Base-by-base conservation (phyloP, 1,140 invertebrate genomes). In the Chymomyza costata region DNA sequence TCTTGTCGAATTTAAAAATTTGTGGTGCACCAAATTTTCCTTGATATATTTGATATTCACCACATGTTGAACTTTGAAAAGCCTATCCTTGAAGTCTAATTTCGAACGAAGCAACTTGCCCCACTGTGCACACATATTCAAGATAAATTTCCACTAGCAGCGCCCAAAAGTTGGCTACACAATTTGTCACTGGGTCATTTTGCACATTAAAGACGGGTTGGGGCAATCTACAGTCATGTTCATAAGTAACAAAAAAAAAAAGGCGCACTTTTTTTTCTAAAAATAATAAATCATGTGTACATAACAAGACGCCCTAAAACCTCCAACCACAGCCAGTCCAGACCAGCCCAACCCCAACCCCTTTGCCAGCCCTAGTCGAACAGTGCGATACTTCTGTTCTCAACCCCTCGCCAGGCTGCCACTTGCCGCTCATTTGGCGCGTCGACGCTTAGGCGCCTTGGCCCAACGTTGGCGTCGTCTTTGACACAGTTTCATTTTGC, bases 161-260 rank as follows among this genome's bases (percentile, higher is more conserved):
- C 55, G 30, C 30, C 62, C 58, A 55, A 52, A 69, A 69, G 49
- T 69, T 69, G 66, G 65, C 65, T 60, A 43, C 44, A 70, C 66
- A 56, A 70, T 70, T 70, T 70, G 66, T 70, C 66, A 70, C 55
- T 70, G 55, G 66, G 66, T 65, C 66, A 70, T 70, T 70, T 61
- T 47, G 60, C 50, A 70, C 66, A 65, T 70, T 70, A 65, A 66
- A 54, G 8, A 30, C 32, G 17, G 6, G 18, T 40, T 38, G 31
- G 8, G 14, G 11, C 10, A 41, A n/a, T n/a, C n/a, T n/a, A n/a
- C n/a, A n/a, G n/a, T n/a, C n/a, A n/a, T n/a, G n/a, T n/a, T n/a
- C n/a, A n/a, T 2, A 55, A 60, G 49, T 28, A 37, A 46, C 35
- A 32, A 8, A 17, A 10, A 14, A 3, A 14, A 14, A 25, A 18